Evolutionary conservation across 2,113 vertebrate genomes (phyloP).

Genomic region (Hypocryptadius cinnamomeus): DNA sequence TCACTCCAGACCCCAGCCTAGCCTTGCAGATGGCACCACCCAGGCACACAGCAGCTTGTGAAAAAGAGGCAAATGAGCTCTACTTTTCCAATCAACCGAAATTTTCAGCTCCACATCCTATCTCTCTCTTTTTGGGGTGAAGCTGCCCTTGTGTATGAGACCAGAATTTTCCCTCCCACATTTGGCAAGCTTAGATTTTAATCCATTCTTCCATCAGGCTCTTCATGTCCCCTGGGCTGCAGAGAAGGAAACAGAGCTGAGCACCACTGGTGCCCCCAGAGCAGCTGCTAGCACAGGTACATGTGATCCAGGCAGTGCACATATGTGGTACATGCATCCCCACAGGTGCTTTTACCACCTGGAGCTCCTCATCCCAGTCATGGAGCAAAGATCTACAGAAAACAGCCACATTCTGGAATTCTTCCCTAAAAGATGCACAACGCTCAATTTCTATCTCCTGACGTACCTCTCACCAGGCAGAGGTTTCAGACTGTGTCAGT

Average conservation of each 20-base stretch:
- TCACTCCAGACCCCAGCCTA: neutral
- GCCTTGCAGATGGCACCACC: neutral
- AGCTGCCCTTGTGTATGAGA: neutral
- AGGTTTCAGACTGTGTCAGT: neutral
- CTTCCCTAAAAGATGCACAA: neutral
- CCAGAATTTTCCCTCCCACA: neutral
- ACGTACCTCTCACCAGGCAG: neutral
- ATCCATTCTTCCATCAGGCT: neutral
- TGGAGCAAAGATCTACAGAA: neutral
- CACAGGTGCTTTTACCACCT: neutral
- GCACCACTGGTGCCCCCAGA: neutral
- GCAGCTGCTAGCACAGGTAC: neutral
- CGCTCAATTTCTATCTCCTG: rapidly evolving
- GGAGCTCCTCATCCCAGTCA: neutral
- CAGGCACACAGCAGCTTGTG: neutral
- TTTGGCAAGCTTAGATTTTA: neutral
- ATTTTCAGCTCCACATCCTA: neutral
- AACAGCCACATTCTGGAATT: neutral
- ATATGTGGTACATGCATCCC: rapidly evolving
- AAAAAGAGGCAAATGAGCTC: neutral
- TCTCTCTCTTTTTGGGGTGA: neutral
- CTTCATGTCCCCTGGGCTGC: neutral
- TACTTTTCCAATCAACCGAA: neutral
- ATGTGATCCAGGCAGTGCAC: neutral
- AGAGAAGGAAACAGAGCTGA: neutral